Evolutionary conservation across 2,113 vertebrate genomes (phyloP), one percentile per base, ranked within the genome.

Genomic region (Antennarius striatus): DNA sequence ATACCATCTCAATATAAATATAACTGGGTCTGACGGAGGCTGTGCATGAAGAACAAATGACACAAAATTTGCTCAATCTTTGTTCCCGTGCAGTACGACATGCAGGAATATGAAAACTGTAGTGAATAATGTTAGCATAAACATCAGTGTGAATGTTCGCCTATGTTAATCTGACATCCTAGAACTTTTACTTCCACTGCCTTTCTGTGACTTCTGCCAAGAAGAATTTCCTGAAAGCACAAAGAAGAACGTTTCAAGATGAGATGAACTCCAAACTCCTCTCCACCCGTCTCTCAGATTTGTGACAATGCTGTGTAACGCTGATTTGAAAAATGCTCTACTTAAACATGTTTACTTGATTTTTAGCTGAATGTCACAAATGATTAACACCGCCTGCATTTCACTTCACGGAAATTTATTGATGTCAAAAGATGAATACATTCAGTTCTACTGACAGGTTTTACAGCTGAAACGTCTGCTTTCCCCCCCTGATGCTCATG

Each of bases 341-440:
- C 43, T 53, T 11, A 75, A 11, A 46, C 17, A 28, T 56, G 30
- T 73, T 65, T 4, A 29, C 5, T 59, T 3, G 32, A 4, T 5
- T 36, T 36, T 36, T 3, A 36, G 32, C 32, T 36, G 32, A 36
- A 36, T 36, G 4, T 36, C 32, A 36, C 32, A 4, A 70, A 62
- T 40, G 17, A 71, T 50, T 16, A 62, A 61, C 48, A 22, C 36
- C n/a, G 46, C 47, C 54, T 48, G 29, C 76, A 67, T 75, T 75
- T 84, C 85, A 90, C 88, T 77, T 87, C 82, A 90, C 86, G 86
- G 58, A 68, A 74, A 82, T 92, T 91, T 92, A 92, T 89, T 92
- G 63, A 87, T 91, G 85, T 87, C 81, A 93, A 93, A 92, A 93
- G 88, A 81, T 80, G 85, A 91, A 89, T 92, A 93, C 93, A 93